Evolutionary conservation across 2,888 invertebrate genomes (phyloP).

Genomic region (Pseudanteris insignis): DNA sequence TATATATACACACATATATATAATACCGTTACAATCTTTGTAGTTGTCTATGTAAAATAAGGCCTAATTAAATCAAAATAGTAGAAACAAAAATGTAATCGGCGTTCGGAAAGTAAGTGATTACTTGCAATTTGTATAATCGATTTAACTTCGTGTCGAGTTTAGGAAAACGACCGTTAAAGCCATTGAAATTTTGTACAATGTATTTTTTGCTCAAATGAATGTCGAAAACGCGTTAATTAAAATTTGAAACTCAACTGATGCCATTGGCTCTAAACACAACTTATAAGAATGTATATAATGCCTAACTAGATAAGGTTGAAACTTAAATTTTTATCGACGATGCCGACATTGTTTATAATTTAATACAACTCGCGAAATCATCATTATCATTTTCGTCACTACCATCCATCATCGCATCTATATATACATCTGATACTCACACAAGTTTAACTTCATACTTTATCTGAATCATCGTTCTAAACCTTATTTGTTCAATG

Average conservation of each 20-base stretch:
- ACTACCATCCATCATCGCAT: constrained; percentile 28
- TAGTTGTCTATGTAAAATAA: constrained; percentile 6
- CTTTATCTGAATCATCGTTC: constrained; percentile 11
- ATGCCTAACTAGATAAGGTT: constrained; percentile 55
- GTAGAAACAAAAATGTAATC: constrained; percentile 3
- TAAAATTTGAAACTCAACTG: constrained; percentile 13
- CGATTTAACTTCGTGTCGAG: constrained; percentile 1
- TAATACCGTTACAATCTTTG: constrained; percentile 9
- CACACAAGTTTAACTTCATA: constrained; percentile 9
- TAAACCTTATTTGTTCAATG: constrained; percentile 1
- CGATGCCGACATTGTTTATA: constrained; percentile 42
- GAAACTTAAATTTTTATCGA: constrained; percentile 62
- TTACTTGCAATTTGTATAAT: constrained; percentile 14
- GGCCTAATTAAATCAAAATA: constrained; percentile 15
- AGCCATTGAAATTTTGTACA: constrained; percentile 1
- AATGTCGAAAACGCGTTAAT: constrained; percentile 22
- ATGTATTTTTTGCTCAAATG: constrained; percentile 37
- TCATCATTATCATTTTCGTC: constrained; percentile 25
- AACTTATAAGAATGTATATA: constrained; percentile 24
- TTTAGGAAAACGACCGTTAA: constrained; percentile 6
- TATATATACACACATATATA: too few relatives aligned
- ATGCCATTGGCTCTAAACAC: constrained; percentile 44
- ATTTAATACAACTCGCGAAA: constrained; percentile 17
- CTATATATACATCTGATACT: constrained; percentile 27
- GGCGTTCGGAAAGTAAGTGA: constrained; percentile 8